A percentile compares a stretch with the other conserved stretches of the same genome.
These are phyloP conservation scores for Spongilla lacustris DNA, from an alignment of 37 sponge, comb jelly and placozoan species.

Conservation along the genomic window DNA sequence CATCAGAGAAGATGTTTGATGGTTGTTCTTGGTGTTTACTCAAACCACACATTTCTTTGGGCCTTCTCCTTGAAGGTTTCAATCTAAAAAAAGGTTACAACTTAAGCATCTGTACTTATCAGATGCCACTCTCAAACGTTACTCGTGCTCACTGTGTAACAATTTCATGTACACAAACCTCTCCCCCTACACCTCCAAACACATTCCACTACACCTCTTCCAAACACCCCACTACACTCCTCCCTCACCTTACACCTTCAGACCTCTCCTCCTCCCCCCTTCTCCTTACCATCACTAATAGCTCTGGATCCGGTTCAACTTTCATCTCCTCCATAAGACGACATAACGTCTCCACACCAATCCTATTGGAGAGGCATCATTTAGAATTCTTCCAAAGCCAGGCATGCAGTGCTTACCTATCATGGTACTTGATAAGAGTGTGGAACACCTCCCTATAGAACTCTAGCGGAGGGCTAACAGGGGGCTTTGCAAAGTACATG, in stretches of 20 bases:
- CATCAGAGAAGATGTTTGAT: neutral
- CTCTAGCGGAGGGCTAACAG: slow-evolving; percentile 58
- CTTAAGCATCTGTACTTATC: no score
- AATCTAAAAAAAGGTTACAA: slow-evolving; percentile 13
- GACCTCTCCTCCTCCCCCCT: neutral
- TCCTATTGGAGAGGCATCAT: slow-evolving; percentile 1
- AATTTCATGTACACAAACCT: no score
- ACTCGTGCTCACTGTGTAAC: no score
- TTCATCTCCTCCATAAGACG: slow-evolving; percentile 47
- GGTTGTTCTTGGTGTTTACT: neutral
- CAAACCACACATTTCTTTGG: slow-evolving; percentile 35
- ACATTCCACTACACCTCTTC: neutral
- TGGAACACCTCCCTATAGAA: slow-evolving; percentile 75
- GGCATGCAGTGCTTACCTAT: slow-evolving; percentile 32
- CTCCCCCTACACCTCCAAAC: no score
- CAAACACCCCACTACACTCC: neutral
- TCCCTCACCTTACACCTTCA: neutral
- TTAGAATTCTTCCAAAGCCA: neutral
- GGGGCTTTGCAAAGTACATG: slow-evolving; percentile 88
- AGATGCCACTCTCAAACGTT: no score
- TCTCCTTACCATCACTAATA: slow-evolving; percentile 35
- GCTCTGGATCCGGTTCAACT: slow-evolving; percentile 54
- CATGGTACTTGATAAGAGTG: slow-evolving; percentile 69
- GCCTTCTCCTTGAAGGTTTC: slow-evolving; percentile 40
- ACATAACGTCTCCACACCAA: slow-evolving; percentile 55